Evolutionary conservation across 1,140 invertebrate genomes (phyloP).

Genomic region (Semibalanus balanoides): DNA sequence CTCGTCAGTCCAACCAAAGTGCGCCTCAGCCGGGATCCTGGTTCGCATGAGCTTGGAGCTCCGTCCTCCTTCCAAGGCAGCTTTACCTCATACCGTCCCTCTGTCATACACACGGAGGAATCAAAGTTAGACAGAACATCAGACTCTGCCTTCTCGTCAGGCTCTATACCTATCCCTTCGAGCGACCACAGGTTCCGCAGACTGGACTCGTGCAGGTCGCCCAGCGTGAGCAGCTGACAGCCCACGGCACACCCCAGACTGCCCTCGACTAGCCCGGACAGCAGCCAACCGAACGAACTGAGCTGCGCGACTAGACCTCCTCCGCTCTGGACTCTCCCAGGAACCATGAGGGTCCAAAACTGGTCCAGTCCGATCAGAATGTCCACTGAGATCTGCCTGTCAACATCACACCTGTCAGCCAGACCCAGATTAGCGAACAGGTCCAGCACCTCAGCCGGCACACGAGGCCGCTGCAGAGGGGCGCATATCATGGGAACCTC

Average conservation of each 20-base stretch:
- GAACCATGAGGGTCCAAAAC: conserved; percentile 9
- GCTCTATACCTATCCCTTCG: too few species aligned
- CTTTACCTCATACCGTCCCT: not conserved
- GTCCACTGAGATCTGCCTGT: not conserved
- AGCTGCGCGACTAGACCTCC: conserved; percentile 10
- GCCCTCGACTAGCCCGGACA: conserved; percentile 1
- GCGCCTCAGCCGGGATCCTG: not conserved
- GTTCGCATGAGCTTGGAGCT: not conserved
- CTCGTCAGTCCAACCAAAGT: not conserved
- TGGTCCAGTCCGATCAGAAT: conserved; percentile 9
- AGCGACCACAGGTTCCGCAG: conserved; percentile 6
- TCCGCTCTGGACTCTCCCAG: not conserved
- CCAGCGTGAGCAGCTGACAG: conserved; percentile 9
- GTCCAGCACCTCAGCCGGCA: not conserved
- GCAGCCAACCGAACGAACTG: conserved; percentile 11
- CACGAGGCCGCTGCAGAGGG: not conserved
- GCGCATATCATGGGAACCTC: too few species aligned
- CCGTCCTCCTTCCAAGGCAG: not conserved
- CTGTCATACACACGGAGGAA: not conserved
- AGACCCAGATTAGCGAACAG: conserved; percentile 1
- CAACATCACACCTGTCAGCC: conserved; percentile 13
- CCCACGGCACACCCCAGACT: not conserved
- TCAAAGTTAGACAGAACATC: too few species aligned
- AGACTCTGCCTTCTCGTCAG: too few species aligned
- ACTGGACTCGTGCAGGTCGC: conserved; percentile 6